A percentile compares a stretch with the other conserved stretches of the same genome.
These are phyloP conservation scores for Danio aesculapii DNA, from an alignment of 2,797 vertebrate species.

Conservation along the genomic window DNA sequence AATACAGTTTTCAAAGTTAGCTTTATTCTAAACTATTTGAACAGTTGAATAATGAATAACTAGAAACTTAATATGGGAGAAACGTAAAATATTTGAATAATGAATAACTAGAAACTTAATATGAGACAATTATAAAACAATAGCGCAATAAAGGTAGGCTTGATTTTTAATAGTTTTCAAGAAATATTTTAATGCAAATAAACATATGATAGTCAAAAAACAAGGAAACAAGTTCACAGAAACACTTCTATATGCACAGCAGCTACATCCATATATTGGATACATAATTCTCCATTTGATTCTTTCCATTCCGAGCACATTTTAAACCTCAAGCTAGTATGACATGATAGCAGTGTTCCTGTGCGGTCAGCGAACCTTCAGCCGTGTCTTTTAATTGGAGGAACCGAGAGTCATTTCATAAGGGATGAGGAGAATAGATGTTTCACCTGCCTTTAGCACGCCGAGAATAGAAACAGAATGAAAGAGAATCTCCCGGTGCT, in stretches of 20 bases:
- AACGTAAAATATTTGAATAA: too few species aligned
- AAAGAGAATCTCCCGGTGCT: conserved; percentile 70
- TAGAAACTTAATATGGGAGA: too few species aligned
- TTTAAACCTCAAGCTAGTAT: conserved; percentile 33
- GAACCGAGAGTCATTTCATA: conserved; percentile 66
- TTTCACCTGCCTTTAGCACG: conserved; percentile 70
- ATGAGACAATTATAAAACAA: background rate
- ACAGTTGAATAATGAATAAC: too few species aligned
- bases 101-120: too few species aligned
- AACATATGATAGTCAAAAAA: background rate
- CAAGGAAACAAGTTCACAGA: background rate
- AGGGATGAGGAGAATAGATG: conserved; percentile 68
- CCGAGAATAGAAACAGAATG: conserved; percentile 69
- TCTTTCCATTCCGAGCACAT: background rate
- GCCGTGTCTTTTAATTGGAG: conserved; percentile 80
- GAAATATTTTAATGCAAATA: background rate
- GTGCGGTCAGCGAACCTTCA: conserved; percentile 63
- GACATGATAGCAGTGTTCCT: conserved; percentile 56
- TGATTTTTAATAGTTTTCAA: background rate
- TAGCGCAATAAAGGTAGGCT: background rate
- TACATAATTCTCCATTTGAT: background rate
- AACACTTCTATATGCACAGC: background rate
- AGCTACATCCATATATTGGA: background rate
- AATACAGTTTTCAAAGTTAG: too few species aligned
- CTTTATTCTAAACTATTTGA: too few species aligned